Percentiles rank a stretch among this genome's conserved stretches.
These are phyloP conservation scores for Budorcas taxicolor DNA, from an alignment of 2,113 vertebrate genomes.

Conservation along the genomic window DNA sequence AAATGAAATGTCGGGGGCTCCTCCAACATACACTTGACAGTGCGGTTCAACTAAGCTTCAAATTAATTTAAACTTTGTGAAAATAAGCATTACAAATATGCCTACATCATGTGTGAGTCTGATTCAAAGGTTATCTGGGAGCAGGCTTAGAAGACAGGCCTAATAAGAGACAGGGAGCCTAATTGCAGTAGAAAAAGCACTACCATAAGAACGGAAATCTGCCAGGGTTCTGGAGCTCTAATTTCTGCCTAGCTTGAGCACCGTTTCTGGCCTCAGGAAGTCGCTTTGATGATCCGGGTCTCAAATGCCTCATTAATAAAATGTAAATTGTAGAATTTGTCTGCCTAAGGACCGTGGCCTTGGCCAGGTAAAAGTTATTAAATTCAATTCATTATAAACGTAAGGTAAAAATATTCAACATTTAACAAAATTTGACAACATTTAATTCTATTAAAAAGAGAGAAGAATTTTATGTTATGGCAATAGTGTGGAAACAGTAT, in stretches of 20 bases:
- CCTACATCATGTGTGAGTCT: background rate
- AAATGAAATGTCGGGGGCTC: background rate
- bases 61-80: conserved; percentile 20
- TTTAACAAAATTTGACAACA: background rate
- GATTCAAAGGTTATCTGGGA: background rate
- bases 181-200: background rate
- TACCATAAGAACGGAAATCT: background rate
- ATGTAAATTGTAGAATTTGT: conserved; percentile 10
- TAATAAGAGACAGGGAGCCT: background rate
- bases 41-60: background rate
- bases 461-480: background rate
- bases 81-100: conserved; percentile 38
- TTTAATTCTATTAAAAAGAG: background rate
- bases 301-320: conserved; percentile 24
- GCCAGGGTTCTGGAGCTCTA: background rate
- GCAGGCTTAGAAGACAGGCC: background rate
- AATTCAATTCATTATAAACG: background rate
- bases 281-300: background rate
- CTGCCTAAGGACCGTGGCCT: background rate
- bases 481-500: background rate
- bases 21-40: background rate
- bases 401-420: background rate
- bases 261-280: background rate
- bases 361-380: background rate
- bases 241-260: background rate